Percentiles rank a stretch among this genome's conserved stretches.
Conservation (phyloP, 2,888 invertebrate genomes). For the Habrosyne pyritoides region DNA sequence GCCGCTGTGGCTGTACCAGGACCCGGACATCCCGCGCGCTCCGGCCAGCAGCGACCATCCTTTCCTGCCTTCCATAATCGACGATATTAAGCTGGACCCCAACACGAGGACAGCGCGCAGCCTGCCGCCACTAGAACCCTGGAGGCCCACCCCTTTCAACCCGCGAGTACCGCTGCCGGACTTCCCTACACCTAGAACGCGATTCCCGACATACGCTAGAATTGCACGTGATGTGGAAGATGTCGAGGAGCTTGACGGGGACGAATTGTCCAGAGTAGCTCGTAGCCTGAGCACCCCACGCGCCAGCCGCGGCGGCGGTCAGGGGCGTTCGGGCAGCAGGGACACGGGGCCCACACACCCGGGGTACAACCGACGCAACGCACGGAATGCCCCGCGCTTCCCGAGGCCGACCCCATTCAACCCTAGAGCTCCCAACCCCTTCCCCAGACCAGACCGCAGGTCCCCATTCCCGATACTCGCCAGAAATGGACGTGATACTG, state of each 20-base stretch:
- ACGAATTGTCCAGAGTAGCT: neutral
- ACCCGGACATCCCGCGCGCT: neutral
- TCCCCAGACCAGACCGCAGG: neutral
- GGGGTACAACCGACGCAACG: neutral
- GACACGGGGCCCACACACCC: neutral
- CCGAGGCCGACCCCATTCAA: neutral
- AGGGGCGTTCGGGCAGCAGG: neutral
- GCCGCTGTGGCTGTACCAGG: neutral
- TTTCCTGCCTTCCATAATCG: neutral
- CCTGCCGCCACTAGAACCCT: neutral
- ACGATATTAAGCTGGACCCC: conserved; percentile 5
- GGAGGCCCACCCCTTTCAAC: neutral
- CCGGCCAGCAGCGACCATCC: neutral
- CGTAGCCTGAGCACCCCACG: neutral
- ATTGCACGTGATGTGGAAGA: neutral
- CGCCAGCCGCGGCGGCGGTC: neutral
- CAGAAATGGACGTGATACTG: neutral
- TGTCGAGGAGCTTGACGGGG: neutral
- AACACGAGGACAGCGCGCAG: conserved; percentile 1
- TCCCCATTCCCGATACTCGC: neutral
- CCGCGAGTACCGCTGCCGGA: neutral
- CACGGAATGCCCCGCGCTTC: neutral
- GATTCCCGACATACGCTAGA: neutral
- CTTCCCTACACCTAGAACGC: neutral
- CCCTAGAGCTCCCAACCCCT: neutral